These are phyloP conservation scores for Yponomeuta cagnagella DNA, from an alignment of 2,888 invertebrate species.

Conservation along the genomic window DNA sequence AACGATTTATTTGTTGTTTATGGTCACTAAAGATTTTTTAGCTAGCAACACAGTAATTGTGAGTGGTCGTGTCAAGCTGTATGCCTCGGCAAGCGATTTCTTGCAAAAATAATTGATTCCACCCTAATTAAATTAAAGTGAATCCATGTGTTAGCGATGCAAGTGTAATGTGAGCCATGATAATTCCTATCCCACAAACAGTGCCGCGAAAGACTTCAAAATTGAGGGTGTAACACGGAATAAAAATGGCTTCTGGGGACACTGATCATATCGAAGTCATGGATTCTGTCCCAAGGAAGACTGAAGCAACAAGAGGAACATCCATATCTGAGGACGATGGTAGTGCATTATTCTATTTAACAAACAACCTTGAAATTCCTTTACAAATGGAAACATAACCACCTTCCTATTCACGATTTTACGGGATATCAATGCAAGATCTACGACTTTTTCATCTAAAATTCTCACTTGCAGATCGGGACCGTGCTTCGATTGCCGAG, in stretches of 20 bases:
- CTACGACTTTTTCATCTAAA: conserved; percentile 36
- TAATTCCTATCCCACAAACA: conserved; percentile 54
- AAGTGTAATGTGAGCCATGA: conserved; percentile 68
- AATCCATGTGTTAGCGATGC: conserved; percentile 59
- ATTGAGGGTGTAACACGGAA: conserved; percentile 66
- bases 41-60: conserved; percentile 57
- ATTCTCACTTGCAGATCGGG: conserved; percentile 72
- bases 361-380: conserved; percentile 29
- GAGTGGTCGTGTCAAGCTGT: conserved; percentile 67
- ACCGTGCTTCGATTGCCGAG: conserved; percentile 76
- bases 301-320: conserved; percentile 74
- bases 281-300: conserved; percentile 79
- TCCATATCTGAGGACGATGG: conserved; percentile 78
- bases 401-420: not conserved
- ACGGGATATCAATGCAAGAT: not conserved
- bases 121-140: conserved; percentile 71
- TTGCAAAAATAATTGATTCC: conserved; percentile 72
- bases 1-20: conserved; percentile 8
- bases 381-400: not conserved
- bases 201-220: conserved; percentile 53
- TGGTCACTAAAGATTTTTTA: conserved; percentile 21
- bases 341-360: conserved; percentile 56
- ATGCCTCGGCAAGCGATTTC: conserved; percentile 49
- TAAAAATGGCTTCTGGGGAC: conserved; percentile 89
- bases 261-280: conserved; percentile 86